Conservation (phyloP, 2,888 invertebrate genomes). For the Entomobrya multifasciata region DNA sequence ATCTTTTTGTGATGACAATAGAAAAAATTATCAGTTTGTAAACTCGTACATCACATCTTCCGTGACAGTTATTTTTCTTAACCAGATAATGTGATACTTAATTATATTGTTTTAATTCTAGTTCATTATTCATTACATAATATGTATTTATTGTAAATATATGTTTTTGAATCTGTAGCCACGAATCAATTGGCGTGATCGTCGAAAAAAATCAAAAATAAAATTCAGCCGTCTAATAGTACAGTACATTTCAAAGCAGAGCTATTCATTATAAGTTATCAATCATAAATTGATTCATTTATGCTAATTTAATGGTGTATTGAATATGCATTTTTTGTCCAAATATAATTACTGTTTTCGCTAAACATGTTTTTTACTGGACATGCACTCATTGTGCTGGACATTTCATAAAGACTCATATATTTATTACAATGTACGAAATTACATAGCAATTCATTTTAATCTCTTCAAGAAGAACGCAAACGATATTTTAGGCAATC, state of each 20-base stretch:
- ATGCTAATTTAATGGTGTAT: too few species aligned
- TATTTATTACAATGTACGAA: too few species aligned
- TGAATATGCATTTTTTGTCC: too few species aligned
- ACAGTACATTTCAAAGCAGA: too few species aligned
- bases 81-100: slow-evolving; percentile 66
- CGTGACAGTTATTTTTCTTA: slow-evolving; percentile 57
- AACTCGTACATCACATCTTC: slow-evolving; percentile 43
- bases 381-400: too few species aligned
- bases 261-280: not conserved
- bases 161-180: not conserved
- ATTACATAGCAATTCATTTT: too few species aligned
- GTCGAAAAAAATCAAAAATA: slow-evolving; percentile 1
- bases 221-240: not conserved
- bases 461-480: too few species aligned
- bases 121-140: slow-evolving; percentile 27
- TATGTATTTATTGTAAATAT: slow-evolving; percentile 42
- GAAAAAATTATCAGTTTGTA: not conserved
- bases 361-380: too few species aligned
- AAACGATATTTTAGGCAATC: too few species aligned
- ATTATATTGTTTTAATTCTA: slow-evolving; percentile 44
- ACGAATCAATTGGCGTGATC: not conserved
- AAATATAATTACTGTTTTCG: too few species aligned
- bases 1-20: slow-evolving; percentile 9
- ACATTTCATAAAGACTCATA: too few species aligned
- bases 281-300: not conserved